phyloP scores from a whole-genome alignment of 2,113 vertebrate species.

The Zonotrichia leucophrys region DNA sequence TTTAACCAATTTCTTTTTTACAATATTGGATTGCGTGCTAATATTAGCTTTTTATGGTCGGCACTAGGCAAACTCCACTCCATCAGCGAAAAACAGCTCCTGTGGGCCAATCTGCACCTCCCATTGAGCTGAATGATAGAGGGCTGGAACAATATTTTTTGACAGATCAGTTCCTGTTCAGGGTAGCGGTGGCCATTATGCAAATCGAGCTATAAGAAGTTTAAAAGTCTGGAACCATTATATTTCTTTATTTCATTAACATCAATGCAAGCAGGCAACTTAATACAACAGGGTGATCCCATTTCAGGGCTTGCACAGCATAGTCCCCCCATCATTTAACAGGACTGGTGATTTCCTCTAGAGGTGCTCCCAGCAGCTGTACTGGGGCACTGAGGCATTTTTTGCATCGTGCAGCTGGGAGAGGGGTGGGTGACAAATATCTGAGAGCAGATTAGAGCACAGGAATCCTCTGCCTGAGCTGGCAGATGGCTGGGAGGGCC shows the following conservation, averaged over 20 bases:
- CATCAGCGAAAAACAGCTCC: slow-evolving; percentile 34
- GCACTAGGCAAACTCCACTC: not conserved
- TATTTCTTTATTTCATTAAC: slow-evolving; percentile 73
- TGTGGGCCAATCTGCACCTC: not conserved
- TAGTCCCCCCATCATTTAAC: not conserved
- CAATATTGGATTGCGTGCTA: slow-evolving; percentile 9
- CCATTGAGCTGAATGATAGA: slow-evolving; percentile 21
- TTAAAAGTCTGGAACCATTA: slow-evolving; percentile 71
- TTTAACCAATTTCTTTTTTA: slow-evolving; percentile 44
- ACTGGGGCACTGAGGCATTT: not conserved
- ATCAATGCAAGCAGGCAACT: not conserved
- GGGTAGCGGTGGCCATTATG: slow-evolving; percentile 45
- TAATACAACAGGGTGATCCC: not conserved
- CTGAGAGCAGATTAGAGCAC: not conserved
- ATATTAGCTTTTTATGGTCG: not conserved
- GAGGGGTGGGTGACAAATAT: not conserved
- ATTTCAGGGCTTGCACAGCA: not conserved
- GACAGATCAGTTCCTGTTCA: slow-evolving; percentile 54
- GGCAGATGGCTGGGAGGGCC: slow-evolving; percentile 38
- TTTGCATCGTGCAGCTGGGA: not conserved
- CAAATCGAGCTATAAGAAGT: slow-evolving; percentile 62
- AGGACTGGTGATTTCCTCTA: slow-evolving; percentile 4
- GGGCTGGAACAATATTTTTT: slow-evolving; percentile 34
- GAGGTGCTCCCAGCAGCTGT: not conserved
- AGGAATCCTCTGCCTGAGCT: slow-evolving; percentile 11